phyloP scores from a whole-genome alignment of 2,113 vertebrate genomes.

The Chloroceryle aenea region DNA sequence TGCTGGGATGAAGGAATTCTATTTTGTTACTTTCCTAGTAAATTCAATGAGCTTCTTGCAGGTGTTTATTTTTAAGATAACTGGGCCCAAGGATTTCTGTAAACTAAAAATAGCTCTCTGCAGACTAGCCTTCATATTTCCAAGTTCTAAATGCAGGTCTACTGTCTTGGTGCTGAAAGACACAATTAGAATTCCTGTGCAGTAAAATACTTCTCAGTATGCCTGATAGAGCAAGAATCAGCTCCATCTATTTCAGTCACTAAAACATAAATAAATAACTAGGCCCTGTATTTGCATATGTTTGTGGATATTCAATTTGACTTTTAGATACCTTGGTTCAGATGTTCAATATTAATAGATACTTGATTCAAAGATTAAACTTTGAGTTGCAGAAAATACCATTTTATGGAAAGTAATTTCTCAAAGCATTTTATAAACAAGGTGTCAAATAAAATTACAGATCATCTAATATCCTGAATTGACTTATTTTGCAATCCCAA shows the following conservation, averaged over 20 bases:
- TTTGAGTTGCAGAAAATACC: background rate
- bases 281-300: background rate
- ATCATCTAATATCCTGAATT: background rate
- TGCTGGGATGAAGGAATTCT: background rate
- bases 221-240: background rate
- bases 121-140: background rate
- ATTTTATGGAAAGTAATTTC: background rate
- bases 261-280: slow-evolving; percentile 35
- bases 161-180: background rate
- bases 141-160: background rate
- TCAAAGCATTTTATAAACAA: background rate
- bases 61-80: slow-evolving; percentile 7
- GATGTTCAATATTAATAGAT: slow-evolving; percentile 27
- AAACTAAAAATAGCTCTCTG: background rate
- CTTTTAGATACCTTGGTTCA: slow-evolving; percentile 10
- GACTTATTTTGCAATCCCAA: background rate
- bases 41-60: background rate
- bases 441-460: background rate
- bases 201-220: background rate
- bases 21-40: background rate
- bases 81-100: background rate
- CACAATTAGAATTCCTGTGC: background rate
- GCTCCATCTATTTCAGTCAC: background rate
- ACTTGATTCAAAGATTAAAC: background rate
- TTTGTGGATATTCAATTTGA: slow-evolving; percentile 25